Percentiles rank a stretch among this genome's conserved stretches.
Conservation (phyloP, 2,113 vertebrate genomes). For the Athene noctua region DNA sequence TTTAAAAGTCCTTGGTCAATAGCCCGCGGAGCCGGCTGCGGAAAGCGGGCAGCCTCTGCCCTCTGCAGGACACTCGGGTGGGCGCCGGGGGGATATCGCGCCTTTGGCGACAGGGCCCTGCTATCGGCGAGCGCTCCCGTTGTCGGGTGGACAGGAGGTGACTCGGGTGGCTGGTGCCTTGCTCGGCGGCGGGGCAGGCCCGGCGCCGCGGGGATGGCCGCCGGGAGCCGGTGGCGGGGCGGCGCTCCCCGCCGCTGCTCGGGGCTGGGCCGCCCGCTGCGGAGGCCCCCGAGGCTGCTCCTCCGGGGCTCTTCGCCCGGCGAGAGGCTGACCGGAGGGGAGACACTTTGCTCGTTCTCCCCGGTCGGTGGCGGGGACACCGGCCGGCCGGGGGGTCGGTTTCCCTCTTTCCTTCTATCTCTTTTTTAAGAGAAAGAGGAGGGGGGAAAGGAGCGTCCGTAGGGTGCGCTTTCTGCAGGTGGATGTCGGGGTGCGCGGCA, state of each 20-base stretch:
- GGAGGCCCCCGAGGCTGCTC: neutral
- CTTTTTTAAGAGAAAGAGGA: neutral
- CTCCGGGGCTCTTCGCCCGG: neutral
- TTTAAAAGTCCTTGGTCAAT: constrained; percentile 76
- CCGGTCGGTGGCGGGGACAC: neutral
- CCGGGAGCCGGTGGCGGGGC: neutral
- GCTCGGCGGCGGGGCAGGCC: neutral
- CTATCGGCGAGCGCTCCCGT: neutral
- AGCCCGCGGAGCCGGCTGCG: constrained; percentile 48
- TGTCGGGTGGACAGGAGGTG: neutral
- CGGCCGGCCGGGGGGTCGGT: neutral
- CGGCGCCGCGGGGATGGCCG: neutral
- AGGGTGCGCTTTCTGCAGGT: neutral
- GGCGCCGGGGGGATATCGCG: constrained; percentile 46
- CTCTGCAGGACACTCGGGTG: constrained; percentile 79
- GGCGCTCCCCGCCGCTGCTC: neutral
- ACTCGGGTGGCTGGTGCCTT: neutral
- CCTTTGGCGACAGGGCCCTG: constrained; percentile 18
- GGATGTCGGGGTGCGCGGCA: neutral
- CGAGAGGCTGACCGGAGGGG: neutral
- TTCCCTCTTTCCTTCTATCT: neutral
- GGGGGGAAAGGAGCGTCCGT: neutral
- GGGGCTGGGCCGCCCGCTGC: neutral
- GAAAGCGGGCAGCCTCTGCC: constrained; percentile 77
- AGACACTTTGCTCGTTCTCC: neutral